These are phyloP conservation scores for Cerastoderma edule DNA, from an alignment of 2,888 invertebrate genomes.

Conservation along the genomic window DNA sequence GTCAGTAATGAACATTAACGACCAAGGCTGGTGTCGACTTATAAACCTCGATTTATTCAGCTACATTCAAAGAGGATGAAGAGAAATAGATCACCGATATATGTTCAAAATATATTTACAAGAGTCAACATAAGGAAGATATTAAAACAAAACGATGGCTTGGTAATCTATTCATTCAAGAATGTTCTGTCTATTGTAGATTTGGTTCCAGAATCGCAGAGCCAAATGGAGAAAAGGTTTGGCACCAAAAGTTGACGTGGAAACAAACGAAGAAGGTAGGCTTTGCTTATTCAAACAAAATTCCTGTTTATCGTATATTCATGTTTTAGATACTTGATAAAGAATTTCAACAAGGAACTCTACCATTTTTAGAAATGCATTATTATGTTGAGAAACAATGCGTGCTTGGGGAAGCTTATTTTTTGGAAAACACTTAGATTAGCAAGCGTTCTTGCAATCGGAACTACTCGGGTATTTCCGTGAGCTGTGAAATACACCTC, in stretches of 20 bases:
- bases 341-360: background rate
- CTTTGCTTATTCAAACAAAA: background rate
- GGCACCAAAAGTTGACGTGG: constrained; percentile 64
- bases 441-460: too few species aligned
- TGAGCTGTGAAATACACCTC: too few species aligned
- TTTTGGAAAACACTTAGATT: too few species aligned
- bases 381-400: background rate
- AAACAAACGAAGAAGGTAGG: constrained; percentile 32
- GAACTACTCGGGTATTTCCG: too few species aligned
- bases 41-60: background rate
- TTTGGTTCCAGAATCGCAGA: constrained; percentile 74
- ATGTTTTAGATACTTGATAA: background rate
- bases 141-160: too few species aligned
- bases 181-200: constrained; percentile 51
- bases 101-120: background rate
- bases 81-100: too few species aligned
- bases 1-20: background rate
- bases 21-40: background rate
- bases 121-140: background rate
- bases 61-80: too few species aligned
- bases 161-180: too few species aligned
- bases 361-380: background rate
- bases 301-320: background rate
- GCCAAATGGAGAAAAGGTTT: constrained; percentile 75
- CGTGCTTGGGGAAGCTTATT: too few species aligned